A percentile compares a stretch with the other conserved stretches of the same genome.
These are phyloP conservation scores for Gryllus bimaculatus DNA, from an alignment of 1,140 invertebrate genomes.

Conservation along the genomic window DNA sequence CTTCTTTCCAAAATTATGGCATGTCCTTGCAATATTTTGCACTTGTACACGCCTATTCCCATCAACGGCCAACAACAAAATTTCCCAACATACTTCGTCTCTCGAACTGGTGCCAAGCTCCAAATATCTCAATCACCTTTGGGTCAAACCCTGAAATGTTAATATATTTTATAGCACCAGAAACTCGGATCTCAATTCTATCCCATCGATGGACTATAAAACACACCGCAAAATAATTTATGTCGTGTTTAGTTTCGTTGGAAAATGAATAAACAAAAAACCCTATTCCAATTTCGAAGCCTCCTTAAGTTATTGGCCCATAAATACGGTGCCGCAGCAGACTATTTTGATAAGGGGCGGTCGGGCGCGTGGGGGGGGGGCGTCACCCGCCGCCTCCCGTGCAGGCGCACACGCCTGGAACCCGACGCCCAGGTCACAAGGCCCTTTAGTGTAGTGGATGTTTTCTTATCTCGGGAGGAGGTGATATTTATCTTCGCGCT, in stretches of 20 bases:
- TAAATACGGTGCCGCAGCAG: not conserved
- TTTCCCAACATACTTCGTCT: not conserved
- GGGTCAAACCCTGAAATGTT: not conserved
- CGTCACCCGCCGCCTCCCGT: not conserved
- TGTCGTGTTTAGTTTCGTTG: not conserved
- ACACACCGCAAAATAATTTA: not conserved
- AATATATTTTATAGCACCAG: not conserved
- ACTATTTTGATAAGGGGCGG: not conserved
- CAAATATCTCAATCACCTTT: not conserved
- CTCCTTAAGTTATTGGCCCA: not conserved
- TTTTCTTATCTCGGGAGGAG: no score
- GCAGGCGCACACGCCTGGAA: no score
- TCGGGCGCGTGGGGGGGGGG: no score
- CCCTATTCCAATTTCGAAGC: not conserved
- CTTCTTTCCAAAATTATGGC: no score
- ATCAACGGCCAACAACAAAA: no score
- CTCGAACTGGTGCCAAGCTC: not conserved
- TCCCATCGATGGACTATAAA: not conserved
- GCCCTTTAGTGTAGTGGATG: no score
- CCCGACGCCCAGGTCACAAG: no score
- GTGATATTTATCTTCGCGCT: no score
- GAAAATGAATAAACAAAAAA: not conserved
- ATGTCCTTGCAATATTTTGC: no score
- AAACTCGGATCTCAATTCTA: not conserved
- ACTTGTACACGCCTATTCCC: no score